Evolutionary conservation across 2,888 invertebrate genomes (phyloP).

Genomic region (Dusona sp.): DNA sequence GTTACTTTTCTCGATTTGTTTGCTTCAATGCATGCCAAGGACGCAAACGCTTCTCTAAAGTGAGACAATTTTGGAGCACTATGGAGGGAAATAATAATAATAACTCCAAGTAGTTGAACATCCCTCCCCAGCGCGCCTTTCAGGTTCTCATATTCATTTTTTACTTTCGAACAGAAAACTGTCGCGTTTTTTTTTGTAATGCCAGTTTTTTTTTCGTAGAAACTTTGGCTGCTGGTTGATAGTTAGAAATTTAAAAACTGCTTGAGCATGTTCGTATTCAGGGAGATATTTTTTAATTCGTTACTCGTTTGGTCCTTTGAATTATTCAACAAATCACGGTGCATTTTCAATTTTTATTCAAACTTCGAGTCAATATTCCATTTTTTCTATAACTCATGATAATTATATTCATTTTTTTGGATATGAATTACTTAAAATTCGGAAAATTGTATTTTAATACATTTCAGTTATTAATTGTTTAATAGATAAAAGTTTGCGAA

Average conservation of each 20-base stretch:
- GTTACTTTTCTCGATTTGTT: conserved; percentile 62
- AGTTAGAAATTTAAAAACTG: background rate
- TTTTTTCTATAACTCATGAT: background rate
- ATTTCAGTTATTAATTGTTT: background rate
- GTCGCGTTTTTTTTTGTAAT: background rate
- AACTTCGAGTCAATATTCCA: background rate
- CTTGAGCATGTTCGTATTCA: background rate
- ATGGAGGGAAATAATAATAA: conserved; percentile 82
- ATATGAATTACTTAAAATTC: background rate
- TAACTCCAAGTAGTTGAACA: conserved; percentile 66
- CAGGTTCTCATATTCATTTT: conserved; percentile 57
- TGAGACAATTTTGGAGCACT: conserved; percentile 84
- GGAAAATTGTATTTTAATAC: background rate
- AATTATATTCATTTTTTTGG: too few species aligned
- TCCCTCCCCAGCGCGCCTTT: conserved; percentile 43
- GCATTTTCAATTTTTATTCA: background rate
- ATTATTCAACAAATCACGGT: background rate
- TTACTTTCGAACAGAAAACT: background rate
- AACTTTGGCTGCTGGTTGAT: background rate
- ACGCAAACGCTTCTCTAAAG: conserved; percentile 84
- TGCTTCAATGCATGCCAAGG: conserved; percentile 78
- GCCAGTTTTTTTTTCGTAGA: background rate
- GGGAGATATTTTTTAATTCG: background rate
- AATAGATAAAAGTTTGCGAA: background rate
- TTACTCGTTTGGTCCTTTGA: background rate